phyloP scores from a whole-genome alignment of 1,140 invertebrate genomes.

The Leptoteleia sp. region DNA sequence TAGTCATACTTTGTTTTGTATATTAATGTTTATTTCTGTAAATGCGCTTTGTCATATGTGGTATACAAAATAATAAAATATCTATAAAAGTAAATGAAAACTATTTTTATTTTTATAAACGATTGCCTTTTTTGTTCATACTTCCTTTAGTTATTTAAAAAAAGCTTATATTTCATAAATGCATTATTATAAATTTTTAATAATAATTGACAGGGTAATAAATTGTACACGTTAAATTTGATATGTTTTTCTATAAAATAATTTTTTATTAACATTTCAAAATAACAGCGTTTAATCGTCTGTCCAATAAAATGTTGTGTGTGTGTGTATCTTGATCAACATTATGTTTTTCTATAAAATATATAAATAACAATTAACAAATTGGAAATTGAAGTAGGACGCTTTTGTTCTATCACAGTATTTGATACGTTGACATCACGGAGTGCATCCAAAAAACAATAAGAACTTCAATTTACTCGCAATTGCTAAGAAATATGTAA shows the following conservation, averaged over 20 bases:
- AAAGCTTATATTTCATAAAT: no score
- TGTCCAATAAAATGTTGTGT: constrained; percentile 34
- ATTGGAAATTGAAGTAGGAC: constrained; percentile 34
- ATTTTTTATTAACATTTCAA: constrained; percentile 51
- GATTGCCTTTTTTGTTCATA: no score
- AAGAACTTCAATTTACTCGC: constrained; percentile 3
- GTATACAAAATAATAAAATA: constrained; percentile 29
- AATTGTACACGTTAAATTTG: background rate
- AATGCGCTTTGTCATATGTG: constrained; percentile 38
- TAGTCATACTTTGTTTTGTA: constrained; percentile 44
- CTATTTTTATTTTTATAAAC: no score
- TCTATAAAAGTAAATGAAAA: no score
- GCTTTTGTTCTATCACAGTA: constrained; percentile 43
- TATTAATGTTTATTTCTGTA: constrained; percentile 46
- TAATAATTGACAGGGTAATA: background rate
- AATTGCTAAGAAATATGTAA: background rate
- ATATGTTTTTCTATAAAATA: constrained; percentile 33
- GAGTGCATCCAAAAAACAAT: constrained; percentile 8
- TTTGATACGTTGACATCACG: constrained; percentile 7
- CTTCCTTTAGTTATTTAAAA: no score
- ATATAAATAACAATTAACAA: constrained; percentile 64
- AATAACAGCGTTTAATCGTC: constrained; percentile 28
- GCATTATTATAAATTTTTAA: background rate
- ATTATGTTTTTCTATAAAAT: constrained; percentile 55
- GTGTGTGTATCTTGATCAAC: constrained; percentile 34